Base-by-base conservation (phyloP, 64 coral and sea anemone genomes). In the Hydrozoanthus tunicans region DNA sequence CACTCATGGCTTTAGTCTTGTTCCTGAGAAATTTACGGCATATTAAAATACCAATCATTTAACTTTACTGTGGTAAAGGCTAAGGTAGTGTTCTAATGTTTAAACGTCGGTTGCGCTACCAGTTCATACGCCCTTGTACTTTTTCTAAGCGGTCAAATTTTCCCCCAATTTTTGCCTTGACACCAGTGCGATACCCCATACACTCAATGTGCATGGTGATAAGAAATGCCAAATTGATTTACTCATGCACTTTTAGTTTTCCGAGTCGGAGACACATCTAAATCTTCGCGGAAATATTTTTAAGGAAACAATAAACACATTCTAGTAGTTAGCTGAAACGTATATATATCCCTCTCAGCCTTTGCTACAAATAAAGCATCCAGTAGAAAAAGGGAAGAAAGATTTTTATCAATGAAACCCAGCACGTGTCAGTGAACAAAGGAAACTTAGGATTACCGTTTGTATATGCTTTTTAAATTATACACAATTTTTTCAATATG, bases 371-470 rank as follows among this genome's bases (percentile, higher is more conserved):
- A 73, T 9, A 26, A 4, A 73, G 25, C 25, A 32, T 51, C 13
- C 14, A 12, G 9, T 43, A 52, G 27, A 64, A 51, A 32, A 70
- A 17, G 32, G 23, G 3, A 43, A 75, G 61, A 58, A 60, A 60
- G 56, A 74, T 74, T 73, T 7, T 27, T 70, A 88, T 60, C 57
- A 72, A 74, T 56, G 32, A 61, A 60, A 7, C 4, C 69, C 57
- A 43, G 59, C 56, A 74, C 84, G 61, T 43, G 69, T 74, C 43
- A 9, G 60, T 88, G 73, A 88, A 73, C 55, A 51, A 88, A 61
- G 70, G 84, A 88, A 75, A 73, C 14, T 75, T 88, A 24, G 1
- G 56, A 74, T 75, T 73, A 88, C 14, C 68, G 56, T 56, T 27
- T 88, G 54, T 88, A 26, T 76, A 32, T 75, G 11, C 69, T 73